These are phyloP conservation scores for Mola mola DNA, from an alignment of 2,113 vertebrate species.

Conservation along the genomic window DNA sequence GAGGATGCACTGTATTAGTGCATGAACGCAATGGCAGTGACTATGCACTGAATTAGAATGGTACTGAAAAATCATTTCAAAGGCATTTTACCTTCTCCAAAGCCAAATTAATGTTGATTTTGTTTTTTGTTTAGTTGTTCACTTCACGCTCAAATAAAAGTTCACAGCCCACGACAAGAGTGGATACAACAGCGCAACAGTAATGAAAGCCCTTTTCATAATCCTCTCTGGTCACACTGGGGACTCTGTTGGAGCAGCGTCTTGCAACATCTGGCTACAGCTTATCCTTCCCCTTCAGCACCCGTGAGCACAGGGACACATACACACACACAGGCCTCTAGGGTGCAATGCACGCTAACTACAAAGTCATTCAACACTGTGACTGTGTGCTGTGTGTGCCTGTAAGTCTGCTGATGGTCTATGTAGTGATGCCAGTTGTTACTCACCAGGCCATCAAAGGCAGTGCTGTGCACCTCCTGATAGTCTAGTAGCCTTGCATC, in stretches of 20 bases:
- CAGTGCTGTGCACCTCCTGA: constrained; percentile 66
- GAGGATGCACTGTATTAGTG: neutral
- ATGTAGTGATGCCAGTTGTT: constrained; percentile 80
- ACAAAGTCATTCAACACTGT: constrained; percentile 80
- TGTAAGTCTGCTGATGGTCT: constrained; percentile 66
- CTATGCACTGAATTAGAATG: neutral
- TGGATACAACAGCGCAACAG: constrained; percentile 41
- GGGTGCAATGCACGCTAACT: constrained; percentile 58
- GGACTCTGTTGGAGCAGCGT: constrained; percentile 63
- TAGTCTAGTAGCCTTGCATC: constrained; percentile 62
- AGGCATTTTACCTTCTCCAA: neutral
- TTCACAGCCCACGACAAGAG: constrained; percentile 42
- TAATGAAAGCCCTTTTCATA: constrained; percentile 62
- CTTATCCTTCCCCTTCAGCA: constrained; percentile 67
- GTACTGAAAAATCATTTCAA: neutral
- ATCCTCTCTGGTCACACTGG: constrained; percentile 57
- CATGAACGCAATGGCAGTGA: neutral
- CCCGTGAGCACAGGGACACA: constrained; percentile 54
- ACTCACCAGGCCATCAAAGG: constrained; percentile 73
- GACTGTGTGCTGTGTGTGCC: constrained; percentile 63
- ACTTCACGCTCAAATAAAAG: constrained; percentile 32
- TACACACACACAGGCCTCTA: constrained; percentile 39
- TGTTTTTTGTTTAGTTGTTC: constrained; percentile 40
- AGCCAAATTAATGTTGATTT: neutral
- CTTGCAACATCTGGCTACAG: constrained; percentile 73